Conservation (phyloP, 2,113 vertebrate species). For the Telmatochromis sp. region DNA sequence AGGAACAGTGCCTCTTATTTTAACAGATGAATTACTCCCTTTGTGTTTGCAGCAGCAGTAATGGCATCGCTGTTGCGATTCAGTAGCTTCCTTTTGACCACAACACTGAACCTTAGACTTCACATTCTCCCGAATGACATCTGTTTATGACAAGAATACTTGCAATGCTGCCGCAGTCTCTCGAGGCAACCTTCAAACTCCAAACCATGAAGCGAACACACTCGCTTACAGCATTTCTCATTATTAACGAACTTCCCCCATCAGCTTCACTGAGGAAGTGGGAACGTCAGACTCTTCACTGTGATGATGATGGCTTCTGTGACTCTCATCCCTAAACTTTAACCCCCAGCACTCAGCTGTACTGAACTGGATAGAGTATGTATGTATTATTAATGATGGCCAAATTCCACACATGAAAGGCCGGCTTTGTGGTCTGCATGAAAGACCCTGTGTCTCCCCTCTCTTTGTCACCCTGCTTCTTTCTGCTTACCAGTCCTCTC, state of each 20-base stretch:
- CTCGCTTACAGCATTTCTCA: background rate
- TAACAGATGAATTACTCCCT: constrained; percentile 32
- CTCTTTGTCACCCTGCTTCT: background rate
- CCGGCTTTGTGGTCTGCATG: constrained; percentile 57
- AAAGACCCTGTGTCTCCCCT: constrained; percentile 58
- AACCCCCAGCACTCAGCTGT: constrained; percentile 33
- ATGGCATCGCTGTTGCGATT: constrained; percentile 22
- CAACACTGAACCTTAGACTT: background rate
- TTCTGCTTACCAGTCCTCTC: background rate
- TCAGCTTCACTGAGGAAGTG: constrained; percentile 25
- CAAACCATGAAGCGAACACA: background rate
- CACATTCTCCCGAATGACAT: background rate
- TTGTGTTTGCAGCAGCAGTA: constrained; percentile 28
- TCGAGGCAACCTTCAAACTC: background rate
- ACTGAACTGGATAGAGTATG: constrained; percentile 9
- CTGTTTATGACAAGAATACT: background rate
- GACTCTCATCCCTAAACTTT: constrained; percentile 38
- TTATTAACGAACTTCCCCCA: background rate
- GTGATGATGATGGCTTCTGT: constrained; percentile 5
- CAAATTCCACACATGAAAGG: constrained; percentile 69
- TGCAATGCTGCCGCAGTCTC: background rate
- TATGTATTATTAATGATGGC: constrained; percentile 70
- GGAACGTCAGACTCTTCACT: constrained; percentile 10
- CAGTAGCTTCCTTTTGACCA: background rate
- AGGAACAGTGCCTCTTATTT: background rate